Evolutionary conservation across 2,113 vertebrate species (phyloP).

Genomic region (Rhineura floridana): DNA sequence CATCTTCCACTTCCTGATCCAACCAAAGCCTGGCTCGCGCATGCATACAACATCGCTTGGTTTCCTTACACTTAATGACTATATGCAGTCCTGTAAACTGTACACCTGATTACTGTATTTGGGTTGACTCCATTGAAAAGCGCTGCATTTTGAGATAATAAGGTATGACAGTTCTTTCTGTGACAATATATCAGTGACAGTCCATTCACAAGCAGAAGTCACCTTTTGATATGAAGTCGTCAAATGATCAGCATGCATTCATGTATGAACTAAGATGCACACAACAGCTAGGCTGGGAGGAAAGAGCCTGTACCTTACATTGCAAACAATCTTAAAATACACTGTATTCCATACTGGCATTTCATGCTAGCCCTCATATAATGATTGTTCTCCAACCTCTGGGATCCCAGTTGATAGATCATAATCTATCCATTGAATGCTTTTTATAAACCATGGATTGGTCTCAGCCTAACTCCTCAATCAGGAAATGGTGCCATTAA

Average conservation of each 20-base stretch:
- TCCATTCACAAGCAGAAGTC: neutral
- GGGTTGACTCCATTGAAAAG: neutral
- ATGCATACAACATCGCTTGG: neutral
- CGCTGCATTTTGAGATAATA: neutral
- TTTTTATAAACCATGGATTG: neutral
- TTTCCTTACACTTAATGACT: neutral
- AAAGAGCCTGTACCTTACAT: neutral
- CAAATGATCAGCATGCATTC: neutral
- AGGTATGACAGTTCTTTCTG: neutral
- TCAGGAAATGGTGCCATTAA: neutral
- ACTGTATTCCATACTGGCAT: neutral
- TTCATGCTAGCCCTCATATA: neutral
- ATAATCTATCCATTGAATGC: neutral
- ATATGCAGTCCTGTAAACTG: neutral
- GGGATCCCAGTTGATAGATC: neutral
- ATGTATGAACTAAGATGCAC: neutral
- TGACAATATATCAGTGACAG: neutral
- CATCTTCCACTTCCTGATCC: neutral
- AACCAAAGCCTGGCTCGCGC: neutral
- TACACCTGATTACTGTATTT: neutral
- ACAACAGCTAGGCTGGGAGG: neutral
- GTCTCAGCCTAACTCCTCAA: neutral
- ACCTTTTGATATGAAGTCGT: neutral
- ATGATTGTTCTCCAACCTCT: neutral
- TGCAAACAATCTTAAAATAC: neutral